Percentiles rank a stretch among this genome's conserved stretches.
Conservation (phyloP, 2,888 invertebrate species). For the Syrphus vitripennis region DNA sequence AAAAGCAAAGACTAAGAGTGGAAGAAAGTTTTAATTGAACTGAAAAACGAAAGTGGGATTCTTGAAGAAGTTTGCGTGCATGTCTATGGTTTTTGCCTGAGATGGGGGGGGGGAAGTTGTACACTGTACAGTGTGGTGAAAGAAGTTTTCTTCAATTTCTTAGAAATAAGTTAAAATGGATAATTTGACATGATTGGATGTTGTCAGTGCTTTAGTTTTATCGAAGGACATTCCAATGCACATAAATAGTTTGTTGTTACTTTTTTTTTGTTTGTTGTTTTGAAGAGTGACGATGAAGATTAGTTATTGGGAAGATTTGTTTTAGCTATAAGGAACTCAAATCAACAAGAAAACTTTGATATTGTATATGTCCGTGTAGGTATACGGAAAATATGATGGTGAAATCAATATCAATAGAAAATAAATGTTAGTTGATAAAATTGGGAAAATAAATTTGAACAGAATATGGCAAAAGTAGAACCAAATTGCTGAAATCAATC, state of each 20-base stretch:
- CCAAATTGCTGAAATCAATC: too few species aligned
- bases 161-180: conserved; percentile 40
- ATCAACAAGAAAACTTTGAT: background rate
- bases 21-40: conserved; percentile 66
- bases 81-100: conserved; percentile 33
- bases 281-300: background rate
- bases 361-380: too few species aligned
- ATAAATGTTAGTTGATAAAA: too few species aligned
- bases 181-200: conserved; percentile 45
- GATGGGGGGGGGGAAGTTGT: background rate
- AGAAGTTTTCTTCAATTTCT: conserved; percentile 21
- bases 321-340: background rate
- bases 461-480: too few species aligned
- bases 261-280: background rate
- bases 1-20: conserved; percentile 9
- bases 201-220: conserved; percentile 29
- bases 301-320: background rate
- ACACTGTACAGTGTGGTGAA: too few species aligned
- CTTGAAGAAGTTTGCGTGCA: conserved; percentile 39
- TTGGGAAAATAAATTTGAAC: too few species aligned
- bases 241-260: background rate
- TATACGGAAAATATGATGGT: too few species aligned
- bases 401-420: too few species aligned
- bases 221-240: conserved; percentile 66
- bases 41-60: conserved; percentile 59